A percentile compares a stretch with the other conserved stretches of the same genome.
These are phyloP conservation scores for Acleris literana DNA, from an alignment of 2,888 invertebrate species.

Conservation along the genomic window DNA sequence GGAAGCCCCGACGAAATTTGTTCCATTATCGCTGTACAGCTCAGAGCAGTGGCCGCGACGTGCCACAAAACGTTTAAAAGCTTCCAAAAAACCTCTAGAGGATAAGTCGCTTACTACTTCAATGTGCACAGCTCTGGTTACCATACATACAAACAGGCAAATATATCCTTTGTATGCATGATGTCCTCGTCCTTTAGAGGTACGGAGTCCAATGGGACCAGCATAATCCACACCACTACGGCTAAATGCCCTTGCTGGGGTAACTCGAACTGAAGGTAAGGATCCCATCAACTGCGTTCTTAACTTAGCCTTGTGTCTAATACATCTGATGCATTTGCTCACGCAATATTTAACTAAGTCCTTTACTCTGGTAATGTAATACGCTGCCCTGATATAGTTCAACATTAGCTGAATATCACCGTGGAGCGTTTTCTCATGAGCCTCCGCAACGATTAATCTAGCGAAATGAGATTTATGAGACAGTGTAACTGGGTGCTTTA, in stretches of 20 bases:
- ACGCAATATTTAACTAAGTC: slow-evolving; percentile 16
- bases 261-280: slow-evolving; percentile 29
- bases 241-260: slow-evolving; percentile 32
- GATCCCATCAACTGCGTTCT: slow-evolving; percentile 28
- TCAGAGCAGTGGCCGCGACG: slow-evolving; percentile 40
- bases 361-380: slow-evolving; percentile 31
- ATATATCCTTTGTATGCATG: slow-evolving; percentile 12
- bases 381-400: slow-evolving; percentile 30
- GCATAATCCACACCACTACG: slow-evolving; percentile 40
- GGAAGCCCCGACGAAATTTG: slow-evolving; percentile 41
- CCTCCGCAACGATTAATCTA: slow-evolving; percentile 27
- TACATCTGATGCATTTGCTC: slow-evolving; percentile 26
- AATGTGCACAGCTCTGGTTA: slow-evolving; percentile 39
- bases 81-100: slow-evolving; percentile 38
- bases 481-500: slow-evolving; percentile 37
- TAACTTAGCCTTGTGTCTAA: not conserved
- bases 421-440: slow-evolving; percentile 38
- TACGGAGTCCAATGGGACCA: slow-evolving; percentile 38
- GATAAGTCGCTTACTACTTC: slow-evolving; percentile 22
- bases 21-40: slow-evolving; percentile 43
- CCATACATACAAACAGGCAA: slow-evolving; percentile 15
- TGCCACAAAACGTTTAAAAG: slow-evolving; percentile 40
- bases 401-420: slow-evolving; percentile 39
- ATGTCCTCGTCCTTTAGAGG: slow-evolving; percentile 40
- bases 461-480: slow-evolving; percentile 20